These are phyloP conservation scores for Dipodomys merriami DNA, from an alignment of 2,113 vertebrate genomes.

Conservation along the genomic window DNA sequence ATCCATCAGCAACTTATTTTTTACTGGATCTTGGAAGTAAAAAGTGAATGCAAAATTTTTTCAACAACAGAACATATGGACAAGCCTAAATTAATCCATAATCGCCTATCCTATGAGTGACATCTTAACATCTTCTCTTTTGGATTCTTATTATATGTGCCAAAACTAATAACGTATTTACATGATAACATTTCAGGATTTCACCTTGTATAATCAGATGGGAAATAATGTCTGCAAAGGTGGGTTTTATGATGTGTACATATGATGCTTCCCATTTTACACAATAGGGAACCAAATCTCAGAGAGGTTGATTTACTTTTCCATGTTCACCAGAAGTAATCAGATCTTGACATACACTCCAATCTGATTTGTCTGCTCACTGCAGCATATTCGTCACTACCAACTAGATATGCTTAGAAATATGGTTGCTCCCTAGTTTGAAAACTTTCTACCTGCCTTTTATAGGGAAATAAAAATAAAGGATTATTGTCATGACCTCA, in stretches of 20 bases:
- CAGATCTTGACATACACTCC: background rate
- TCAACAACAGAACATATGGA: background rate
- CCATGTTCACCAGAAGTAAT: background rate
- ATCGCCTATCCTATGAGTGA: background rate
- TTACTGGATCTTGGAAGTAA: background rate
- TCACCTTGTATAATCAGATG: background rate
- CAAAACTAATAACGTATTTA: background rate
- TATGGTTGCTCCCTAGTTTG: background rate
- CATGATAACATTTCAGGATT: conserved; percentile 17
- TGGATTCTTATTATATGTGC: conserved; percentile 16
- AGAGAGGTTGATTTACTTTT: conserved; percentile 17
- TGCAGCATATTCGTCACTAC: background rate
- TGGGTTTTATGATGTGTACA: background rate
- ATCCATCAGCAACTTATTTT: conserved; percentile 17
- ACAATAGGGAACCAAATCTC: background rate
- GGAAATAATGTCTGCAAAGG: background rate
- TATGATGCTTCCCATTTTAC: background rate
- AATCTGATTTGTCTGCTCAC: background rate
- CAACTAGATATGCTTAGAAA: too few relatives aligned
- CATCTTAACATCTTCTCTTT: conserved; percentile 27
- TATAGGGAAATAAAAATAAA: background rate
- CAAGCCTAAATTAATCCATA: background rate
- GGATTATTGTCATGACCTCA: background rate
- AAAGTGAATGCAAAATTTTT: conserved; percentile 17
- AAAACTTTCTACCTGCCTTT: background rate